These are phyloP conservation scores for Spinus olivaceus DNA, from an alignment of 2,797 vertebrate species.

Conservation along the genomic window DNA sequence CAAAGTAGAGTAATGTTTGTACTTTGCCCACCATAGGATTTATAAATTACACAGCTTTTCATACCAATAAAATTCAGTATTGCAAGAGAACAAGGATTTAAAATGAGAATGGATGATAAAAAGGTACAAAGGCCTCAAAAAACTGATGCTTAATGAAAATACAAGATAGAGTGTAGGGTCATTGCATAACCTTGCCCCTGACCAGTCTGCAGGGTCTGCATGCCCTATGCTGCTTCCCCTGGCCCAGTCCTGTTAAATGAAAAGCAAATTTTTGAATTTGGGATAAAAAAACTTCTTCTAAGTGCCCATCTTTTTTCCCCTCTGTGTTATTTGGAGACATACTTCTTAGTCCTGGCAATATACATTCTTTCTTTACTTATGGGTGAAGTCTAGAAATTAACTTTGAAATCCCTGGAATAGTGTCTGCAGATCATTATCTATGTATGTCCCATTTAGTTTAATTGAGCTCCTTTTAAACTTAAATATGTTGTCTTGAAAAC, in stretches of 20 bases:
- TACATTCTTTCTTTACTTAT: background rate
- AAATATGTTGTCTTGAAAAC: background rate
- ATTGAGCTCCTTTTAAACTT: slow-evolving; percentile 12
- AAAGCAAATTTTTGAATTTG: background rate
- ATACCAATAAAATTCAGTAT: background rate
- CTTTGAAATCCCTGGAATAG: background rate
- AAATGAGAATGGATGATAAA: background rate
- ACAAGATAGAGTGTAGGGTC: background rate
- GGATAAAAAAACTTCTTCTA: background rate
- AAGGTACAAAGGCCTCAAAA: background rate
- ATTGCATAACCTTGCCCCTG: background rate
- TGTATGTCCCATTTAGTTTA: background rate
- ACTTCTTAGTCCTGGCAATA: background rate
- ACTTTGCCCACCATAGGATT: background rate
- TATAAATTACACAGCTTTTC: background rate
- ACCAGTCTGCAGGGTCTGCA: background rate
- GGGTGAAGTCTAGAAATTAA: background rate
- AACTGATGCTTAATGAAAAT: background rate
- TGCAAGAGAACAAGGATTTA: background rate
- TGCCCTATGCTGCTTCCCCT: background rate
- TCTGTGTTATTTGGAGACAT: background rate
- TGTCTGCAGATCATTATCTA: background rate
- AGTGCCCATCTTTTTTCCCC: rapidly evolving
- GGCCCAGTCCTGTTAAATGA: background rate
- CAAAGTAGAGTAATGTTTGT: background rate